Base-by-base conservation (phyloP, 2,888 invertebrate genomes). In the Cotesia congregata region DNA sequence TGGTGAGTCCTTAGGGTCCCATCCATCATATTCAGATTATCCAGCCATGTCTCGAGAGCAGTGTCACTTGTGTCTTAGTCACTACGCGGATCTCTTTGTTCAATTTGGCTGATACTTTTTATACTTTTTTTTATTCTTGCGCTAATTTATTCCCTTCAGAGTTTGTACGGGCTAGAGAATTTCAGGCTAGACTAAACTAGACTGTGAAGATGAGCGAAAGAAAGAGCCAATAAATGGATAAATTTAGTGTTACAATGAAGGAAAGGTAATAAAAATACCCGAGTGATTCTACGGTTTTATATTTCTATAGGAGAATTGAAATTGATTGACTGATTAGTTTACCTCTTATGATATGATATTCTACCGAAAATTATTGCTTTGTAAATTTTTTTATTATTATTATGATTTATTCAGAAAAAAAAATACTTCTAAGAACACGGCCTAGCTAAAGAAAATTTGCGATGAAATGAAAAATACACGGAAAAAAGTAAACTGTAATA, bases 321-420 rank as follows among this genome's bases (percentile, higher is more conserved):
- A 80, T 82, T 80, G 80, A 80, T 82, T 80, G 81, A 82, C 82
- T 81, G 78, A 81, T 80, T 79, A 79, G 79, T 80, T 79, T 80
- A 79, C 72, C 68, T 70, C 74, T 75, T 74, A 39, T 72, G 50
- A 60, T 62, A 65, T 74, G 77, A 75, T 77, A 78, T 41, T 68
- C 71, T 17, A 12, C 61, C 67, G 76, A 76, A 76, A 71, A 78
- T 72, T 75, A 50, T 50, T 7, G 50, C 7, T 50, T 3, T 6
- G 50, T 30, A 3, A 30, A 30, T 30, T 30, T 30, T 30, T 30
- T 30, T 30, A 30, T 30, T 30, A 30, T 30, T 30, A 30, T 30
- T 30, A 30, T 30, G 2, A 30, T 17, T 17, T 17, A 17, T 17
- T 17, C 1, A 17, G 17, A 17, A 17, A 17, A 17, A 17, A 17